phyloP scores from a whole-genome alignment of 30 jellyfish, hydroid and myxozoan genomes.

The Pelagia noctiluca region DNA sequence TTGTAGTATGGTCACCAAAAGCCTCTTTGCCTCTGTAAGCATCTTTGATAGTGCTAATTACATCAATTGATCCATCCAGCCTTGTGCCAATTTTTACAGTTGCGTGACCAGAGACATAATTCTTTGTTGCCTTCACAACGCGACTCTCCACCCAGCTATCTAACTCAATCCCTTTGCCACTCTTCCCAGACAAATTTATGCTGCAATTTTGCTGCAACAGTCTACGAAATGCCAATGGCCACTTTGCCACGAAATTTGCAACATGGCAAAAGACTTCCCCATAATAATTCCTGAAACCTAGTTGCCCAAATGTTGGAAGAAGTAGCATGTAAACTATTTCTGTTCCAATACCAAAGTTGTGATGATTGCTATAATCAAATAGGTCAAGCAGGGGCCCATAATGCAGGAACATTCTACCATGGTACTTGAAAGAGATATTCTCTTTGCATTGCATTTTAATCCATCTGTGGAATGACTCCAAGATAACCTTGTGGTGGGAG shows the following conservation, averaged over 20 bases:
- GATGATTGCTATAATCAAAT: background rate
- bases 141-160: constrained; percentile 38
- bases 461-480: too few species aligned
- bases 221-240: constrained; percentile 35
- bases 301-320: constrained; percentile 16
- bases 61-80: constrained; percentile 17
- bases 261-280: constrained; percentile 18
- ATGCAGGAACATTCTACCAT: too few species aligned
- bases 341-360: constrained; percentile 32
- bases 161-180: constrained; percentile 24
- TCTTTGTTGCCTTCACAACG: constrained; percentile 33
- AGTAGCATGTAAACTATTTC: constrained; percentile 24
- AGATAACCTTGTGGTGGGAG: too few species aligned
- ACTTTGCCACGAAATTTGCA: constrained; percentile 19
- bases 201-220: background rate
- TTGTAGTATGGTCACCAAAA: constrained; percentile 31
- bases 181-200: constrained; percentile 23
- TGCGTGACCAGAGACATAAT: constrained; percentile 32
- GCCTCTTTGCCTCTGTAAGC: constrained; percentile 40
- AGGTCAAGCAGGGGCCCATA: too few species aligned
- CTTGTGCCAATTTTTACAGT: background rate
- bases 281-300: constrained; percentile 30
- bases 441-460: too few species aligned
- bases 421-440: too few species aligned
- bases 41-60: constrained; percentile 7